Conservation (phyloP, 1,140 invertebrate species). For the Bursaphelenchus mucronatus region DNA sequence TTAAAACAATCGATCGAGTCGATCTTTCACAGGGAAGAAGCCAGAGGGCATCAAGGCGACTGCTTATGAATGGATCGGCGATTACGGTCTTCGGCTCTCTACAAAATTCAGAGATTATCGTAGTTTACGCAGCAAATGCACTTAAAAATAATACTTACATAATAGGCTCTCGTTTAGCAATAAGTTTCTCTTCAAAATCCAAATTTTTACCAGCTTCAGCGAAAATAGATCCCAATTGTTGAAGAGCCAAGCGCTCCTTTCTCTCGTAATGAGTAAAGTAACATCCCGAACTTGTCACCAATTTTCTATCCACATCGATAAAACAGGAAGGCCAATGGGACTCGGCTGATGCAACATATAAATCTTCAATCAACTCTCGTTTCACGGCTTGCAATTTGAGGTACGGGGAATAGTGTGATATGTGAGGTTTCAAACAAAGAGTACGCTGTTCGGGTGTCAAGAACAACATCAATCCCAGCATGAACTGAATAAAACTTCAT, state of each 20-base stretch:
- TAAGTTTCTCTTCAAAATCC: not conserved
- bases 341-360: conserved; percentile 21
- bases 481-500: conserved; percentile 10
- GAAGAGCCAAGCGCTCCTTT: conserved; percentile 23
- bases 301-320: conserved; percentile 29
- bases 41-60: conserved; percentile 5
- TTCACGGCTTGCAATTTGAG: conserved; percentile 29
- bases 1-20: conserved; percentile 29
- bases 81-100: conserved; percentile 14
- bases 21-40: conserved; percentile 26
- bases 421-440: conserved; percentile 28
- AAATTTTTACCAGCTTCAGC: conserved; percentile 14
- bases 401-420: conserved; percentile 27
- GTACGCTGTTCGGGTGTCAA: conserved; percentile 20
- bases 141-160: conserved; percentile 22
- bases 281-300: conserved; percentile 28
- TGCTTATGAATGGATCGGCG: conserved; percentile 7
- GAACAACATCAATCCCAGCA: conserved; percentile 28
- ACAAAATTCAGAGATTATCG: not conserved
- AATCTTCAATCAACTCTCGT: conserved; percentile 25
- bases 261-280: conserved; percentile 23
- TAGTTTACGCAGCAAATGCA: not conserved
- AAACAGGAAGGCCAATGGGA: conserved; percentile 32
- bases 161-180: conserved; percentile 9
- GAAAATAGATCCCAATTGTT: conserved; percentile 32